A percentile compares a stretch with the other conserved stretches of the same genome.
These are phyloP conservation scores for Nezara viridula DNA, from an alignment of 2,888 invertebrate genomes.

Conservation along the genomic window DNA sequence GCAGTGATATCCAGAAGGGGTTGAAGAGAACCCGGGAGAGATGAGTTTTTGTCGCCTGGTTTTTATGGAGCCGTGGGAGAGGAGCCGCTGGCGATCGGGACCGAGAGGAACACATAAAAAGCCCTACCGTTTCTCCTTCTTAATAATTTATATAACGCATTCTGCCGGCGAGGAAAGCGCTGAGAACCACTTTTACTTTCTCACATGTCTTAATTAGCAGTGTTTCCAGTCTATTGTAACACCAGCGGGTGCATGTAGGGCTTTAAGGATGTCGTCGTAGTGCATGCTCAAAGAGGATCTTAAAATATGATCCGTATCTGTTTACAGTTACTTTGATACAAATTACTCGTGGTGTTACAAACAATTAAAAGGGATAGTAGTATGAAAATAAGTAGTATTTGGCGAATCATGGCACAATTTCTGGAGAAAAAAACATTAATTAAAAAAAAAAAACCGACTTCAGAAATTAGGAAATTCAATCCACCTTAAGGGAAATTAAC, in stretches of 20 bases:
- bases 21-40: background rate
- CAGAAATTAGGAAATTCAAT: too few species aligned
- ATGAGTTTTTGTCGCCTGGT: constrained; percentile 16
- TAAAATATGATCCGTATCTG: background rate
- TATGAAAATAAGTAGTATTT: too few species aligned
- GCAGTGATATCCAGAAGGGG: background rate
- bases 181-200: constrained; percentile 56
- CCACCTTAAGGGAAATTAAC: too few species aligned
- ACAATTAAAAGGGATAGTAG: too few species aligned
- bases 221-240: constrained; percentile 46
- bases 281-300: background rate
- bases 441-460: too few species aligned
- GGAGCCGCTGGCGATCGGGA: background rate
- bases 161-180: constrained; percentile 31
- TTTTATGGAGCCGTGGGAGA: constrained; percentile 32
- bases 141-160: constrained; percentile 39
- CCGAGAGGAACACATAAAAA: background rate
- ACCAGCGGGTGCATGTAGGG: background rate
- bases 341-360: too few species aligned
- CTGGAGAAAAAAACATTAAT: too few species aligned
- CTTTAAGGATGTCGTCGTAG: background rate
- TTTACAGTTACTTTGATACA: background rate
- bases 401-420: too few species aligned
- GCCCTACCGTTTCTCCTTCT: constrained; percentile 19
- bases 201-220: constrained; percentile 44